Base-by-base conservation (phyloP, 2,113 vertebrate genomes). In the Chrysochloris asiatica region DNA sequence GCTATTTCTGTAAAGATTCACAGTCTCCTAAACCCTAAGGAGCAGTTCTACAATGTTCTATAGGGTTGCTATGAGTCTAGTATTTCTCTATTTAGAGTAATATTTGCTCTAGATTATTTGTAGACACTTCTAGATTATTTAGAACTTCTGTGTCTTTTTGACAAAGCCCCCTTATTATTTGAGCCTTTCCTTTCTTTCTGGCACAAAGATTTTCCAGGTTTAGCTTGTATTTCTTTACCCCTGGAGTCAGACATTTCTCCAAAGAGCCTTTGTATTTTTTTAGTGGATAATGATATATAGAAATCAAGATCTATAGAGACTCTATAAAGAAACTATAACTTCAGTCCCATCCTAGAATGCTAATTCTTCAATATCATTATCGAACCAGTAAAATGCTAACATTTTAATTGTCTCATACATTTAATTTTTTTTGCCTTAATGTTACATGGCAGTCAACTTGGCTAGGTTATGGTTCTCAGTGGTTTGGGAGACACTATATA, bases 161-260 rank as follows among this genome's bases (percentile, higher is more conserved):
- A 4, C 63, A 26, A 78, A 16, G 8, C 30, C 41, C 50, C n/a
- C 50, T 82, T 33, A 72, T 90, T 83, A 50, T 87, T 83, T 77
- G 78, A 77, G 71, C 10, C 6, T 9, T 71, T 86, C 13, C 28
- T 71, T 91, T 52, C 30, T 77, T 88, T 91, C 63, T 91, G 78
- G 47, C 54, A 22, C 52, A 83, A 91, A 41, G 12, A 33, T 24
- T 1, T 22, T 77, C 19, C 6, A 45, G 12, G 41, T 71, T 82
- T 81, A 52, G 71, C 43, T 59, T 83, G 1, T 67, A 21, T 82
- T 71, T 71, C 69, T 19, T 8, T 79, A 19, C 9, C 14, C 45
- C 67, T 73, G 54, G 13, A 43, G 63, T 54, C 47, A 48, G 38
- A 16, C 75, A 61, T 90, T 86, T 50, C n/a, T 77, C 79, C 41